These are phyloP conservation scores for Chloebia gouldiae DNA, from an alignment of 2,113 vertebrate genomes.

Conservation along the genomic window DNA sequence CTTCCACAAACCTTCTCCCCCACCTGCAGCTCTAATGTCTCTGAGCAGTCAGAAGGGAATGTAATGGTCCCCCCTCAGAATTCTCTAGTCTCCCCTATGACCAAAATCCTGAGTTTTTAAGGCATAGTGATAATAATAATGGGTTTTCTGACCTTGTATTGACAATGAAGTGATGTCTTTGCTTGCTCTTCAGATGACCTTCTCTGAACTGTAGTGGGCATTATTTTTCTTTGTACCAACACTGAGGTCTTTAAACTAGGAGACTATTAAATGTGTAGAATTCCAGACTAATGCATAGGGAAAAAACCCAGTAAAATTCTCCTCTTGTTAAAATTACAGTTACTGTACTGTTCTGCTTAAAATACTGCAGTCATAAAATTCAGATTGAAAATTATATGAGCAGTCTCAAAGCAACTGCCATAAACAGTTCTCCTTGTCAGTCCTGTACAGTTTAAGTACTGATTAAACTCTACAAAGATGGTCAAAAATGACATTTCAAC, in stretches of 20 bases:
- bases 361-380: constrained; percentile 4
- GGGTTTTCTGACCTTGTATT: neutral
- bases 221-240: constrained; percentile 2
- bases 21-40: neutral
- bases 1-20: neutral
- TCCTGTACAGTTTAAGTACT: neutral
- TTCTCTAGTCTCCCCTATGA: neutral
- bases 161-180: neutral
- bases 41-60: neutral
- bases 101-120: neutral
- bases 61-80: neutral
- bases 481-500: constrained; percentile 33
- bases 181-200: constrained; percentile 17
- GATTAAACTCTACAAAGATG: constrained; percentile 8
- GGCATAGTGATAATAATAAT: neutral
- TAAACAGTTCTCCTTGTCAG: constrained; percentile 17
- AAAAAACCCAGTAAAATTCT: neutral
- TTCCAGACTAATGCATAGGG: neutral
- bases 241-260: neutral
- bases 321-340: constrained; percentile 40
- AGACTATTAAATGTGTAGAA: neutral
- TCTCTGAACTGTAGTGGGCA: neutral
- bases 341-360: neutral
- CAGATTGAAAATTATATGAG: constrained; percentile 1
- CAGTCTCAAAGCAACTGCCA: neutral